A percentile compares a stretch with the other conserved stretches of the same genome.
Conservation (phyloP, 1,140 invertebrate species). For the Sitodiplosis mosellana region DNA sequence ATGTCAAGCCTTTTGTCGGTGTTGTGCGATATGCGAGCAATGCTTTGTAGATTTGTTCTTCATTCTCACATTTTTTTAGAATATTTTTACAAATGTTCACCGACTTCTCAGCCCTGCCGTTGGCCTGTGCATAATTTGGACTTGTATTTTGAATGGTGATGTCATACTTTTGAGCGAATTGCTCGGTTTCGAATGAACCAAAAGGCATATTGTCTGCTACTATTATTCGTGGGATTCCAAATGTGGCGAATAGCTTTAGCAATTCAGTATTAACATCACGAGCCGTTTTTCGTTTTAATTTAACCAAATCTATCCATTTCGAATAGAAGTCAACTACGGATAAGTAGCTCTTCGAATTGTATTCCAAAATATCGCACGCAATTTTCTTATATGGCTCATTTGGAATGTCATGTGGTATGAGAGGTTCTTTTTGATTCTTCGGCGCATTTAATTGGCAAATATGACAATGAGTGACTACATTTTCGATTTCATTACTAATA, state of each 20-base stretch:
- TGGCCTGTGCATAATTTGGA: slow-evolving; percentile 13
- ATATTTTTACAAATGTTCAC: too few species aligned
- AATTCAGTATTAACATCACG: too few species aligned
- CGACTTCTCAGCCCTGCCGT: slow-evolving; percentile 16
- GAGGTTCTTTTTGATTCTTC: slow-evolving; percentile 14
- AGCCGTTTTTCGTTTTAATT: too few species aligned
- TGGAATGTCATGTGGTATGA: slow-evolving; percentile 12
- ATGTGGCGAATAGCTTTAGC: slow-evolving; percentile 11
- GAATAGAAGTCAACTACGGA: too few species aligned
- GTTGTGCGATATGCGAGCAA: too few species aligned
- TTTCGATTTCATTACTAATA: slow-evolving; percentile 18
- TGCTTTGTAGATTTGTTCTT: too few species aligned
- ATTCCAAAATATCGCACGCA: slow-evolving; percentile 13
- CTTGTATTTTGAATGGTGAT: slow-evolving; percentile 11
- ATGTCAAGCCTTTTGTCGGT: slow-evolving; percentile 3
- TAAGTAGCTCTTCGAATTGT: slow-evolving; percentile 8
- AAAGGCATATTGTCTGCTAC: slow-evolving; percentile 15
- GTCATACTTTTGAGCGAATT: slow-evolving; percentile 11
- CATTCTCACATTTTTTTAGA: too few species aligned
- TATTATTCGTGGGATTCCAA: slow-evolving; percentile 13
- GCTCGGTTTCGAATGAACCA: slow-evolving; percentile 9
- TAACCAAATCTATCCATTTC: too few species aligned
- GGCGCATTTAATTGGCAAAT: slow-evolving; percentile 14
- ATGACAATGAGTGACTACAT: slow-evolving; percentile 11
- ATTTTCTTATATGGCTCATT: slow-evolving; percentile 13